Percentiles rank a stretch among this genome's conserved stretches.
These are phyloP conservation scores for Rhodophaea formosa DNA, from an alignment of 2,888 invertebrate species.

Conservation along the genomic window DNA sequence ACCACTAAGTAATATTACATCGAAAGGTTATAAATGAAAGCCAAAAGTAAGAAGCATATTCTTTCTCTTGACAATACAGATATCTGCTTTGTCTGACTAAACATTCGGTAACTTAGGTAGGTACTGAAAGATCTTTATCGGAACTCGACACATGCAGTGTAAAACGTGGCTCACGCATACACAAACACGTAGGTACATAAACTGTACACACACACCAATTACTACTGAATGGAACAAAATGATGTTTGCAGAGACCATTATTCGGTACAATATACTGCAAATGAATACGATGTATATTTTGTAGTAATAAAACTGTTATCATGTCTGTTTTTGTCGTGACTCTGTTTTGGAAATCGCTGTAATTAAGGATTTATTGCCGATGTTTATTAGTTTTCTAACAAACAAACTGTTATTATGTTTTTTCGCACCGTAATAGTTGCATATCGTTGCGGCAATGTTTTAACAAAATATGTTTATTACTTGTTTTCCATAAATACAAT, in stretches of 20 bases:
- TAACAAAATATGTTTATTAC: background rate
- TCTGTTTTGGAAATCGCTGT: background rate
- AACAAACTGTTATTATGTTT: background rate
- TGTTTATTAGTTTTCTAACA: background rate
- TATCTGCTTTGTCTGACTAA: too few relatives aligned
- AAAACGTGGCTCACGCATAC: background rate
- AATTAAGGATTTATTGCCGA: background rate
- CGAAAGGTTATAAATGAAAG: too few relatives aligned
- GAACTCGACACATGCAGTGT: too few relatives aligned
- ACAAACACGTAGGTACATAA: background rate
- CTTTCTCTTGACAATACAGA: too few relatives aligned
- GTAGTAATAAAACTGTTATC: background rate
- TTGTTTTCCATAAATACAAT: too few relatives aligned
- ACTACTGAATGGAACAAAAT: constrained; percentile 7
- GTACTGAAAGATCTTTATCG: too few relatives aligned
- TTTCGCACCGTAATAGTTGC: background rate
- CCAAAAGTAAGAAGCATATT: too few relatives aligned
- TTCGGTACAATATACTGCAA: constrained; percentile 8
- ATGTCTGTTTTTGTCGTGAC: background rate
- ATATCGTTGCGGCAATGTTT: background rate
- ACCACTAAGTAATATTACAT: too few relatives aligned
- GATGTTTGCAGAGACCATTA: constrained; percentile 2
- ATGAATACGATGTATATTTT: background rate
- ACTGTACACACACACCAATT: background rate
- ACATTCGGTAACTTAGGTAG: too few relatives aligned